Conservation (phyloP, 2,113 vertebrate species). For the Heliornis fulica region DNA sequence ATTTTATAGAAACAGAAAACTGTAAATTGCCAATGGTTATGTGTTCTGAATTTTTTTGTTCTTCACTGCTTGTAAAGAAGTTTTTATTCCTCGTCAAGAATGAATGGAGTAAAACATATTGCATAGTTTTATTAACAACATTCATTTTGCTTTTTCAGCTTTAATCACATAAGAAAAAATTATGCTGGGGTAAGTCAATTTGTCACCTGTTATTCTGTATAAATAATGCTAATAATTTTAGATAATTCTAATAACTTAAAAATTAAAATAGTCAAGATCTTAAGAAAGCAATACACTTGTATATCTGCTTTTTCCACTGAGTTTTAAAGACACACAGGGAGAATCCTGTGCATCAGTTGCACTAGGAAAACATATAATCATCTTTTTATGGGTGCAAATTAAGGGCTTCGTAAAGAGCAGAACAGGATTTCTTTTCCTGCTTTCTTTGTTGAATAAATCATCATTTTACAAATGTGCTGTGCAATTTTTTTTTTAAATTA, state of each 20-base stretch:
- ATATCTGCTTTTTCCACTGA: not conserved
- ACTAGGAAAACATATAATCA: not conserved
- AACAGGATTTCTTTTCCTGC: not conserved
- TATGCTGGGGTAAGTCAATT: accelerated
- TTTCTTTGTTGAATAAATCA: not conserved
- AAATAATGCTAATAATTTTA: no score
- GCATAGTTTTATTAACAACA: not conserved
- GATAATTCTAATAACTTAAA: no score
- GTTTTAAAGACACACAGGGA: not conserved
- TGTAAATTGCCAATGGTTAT: not conserved
- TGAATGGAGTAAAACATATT: not conserved
- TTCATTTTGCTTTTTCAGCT: not conserved
- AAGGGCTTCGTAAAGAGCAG: not conserved
- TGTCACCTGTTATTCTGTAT: accelerated
- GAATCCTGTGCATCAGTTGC: not conserved
- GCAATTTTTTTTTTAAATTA: not conserved
- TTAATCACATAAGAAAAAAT: not conserved
- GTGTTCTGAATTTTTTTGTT: not conserved
- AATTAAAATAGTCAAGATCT: not conserved
- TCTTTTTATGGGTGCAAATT: not conserved
- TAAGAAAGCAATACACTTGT: not conserved
- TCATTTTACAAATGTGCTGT: not conserved
- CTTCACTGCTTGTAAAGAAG: not conserved
- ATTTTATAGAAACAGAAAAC: not conserved
- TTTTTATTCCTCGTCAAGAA: not conserved